These are phyloP conservation scores for Periophthalmodon schlosseri DNA, from an alignment of 2,113 vertebrate genomes.

Conservation along the genomic window DNA sequence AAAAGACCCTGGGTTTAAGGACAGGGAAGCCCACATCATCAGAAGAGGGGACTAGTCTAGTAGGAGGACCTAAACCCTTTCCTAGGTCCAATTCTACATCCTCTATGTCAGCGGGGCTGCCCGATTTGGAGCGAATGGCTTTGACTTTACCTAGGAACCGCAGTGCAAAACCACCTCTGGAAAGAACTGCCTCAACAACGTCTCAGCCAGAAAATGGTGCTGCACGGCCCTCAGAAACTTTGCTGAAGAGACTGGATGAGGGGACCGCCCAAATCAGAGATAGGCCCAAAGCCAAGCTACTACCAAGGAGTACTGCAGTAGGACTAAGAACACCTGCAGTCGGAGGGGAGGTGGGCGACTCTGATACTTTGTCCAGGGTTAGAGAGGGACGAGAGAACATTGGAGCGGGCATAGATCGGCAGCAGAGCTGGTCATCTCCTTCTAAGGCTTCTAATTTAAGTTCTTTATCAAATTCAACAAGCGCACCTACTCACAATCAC, in stretches of 20 bases:
- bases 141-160: slow-evolving; percentile 96
- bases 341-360: slow-evolving; percentile 69
- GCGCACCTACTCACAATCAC: slow-evolving; percentile 87
- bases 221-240: slow-evolving; percentile 75
- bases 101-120: slow-evolving; percentile 95
- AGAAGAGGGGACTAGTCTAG: slow-evolving; percentile 78
- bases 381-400: slow-evolving; percentile 75
- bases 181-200: slow-evolving; percentile 89
- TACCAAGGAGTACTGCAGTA: slow-evolving; percentile 80
- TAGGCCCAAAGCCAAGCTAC: slow-evolving; percentile 92
- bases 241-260: slow-evolving; percentile 87
- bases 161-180: slow-evolving; percentile 90
- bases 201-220: slow-evolving; percentile 91
- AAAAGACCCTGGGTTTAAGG: slow-evolving; percentile 94
- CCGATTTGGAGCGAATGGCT: slow-evolving; percentile 96
- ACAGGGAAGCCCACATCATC: slow-evolving; percentile 85
- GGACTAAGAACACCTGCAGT: slow-evolving; percentile 75
- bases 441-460: slow-evolving; percentile 79
- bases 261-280: slow-evolving; percentile 87
- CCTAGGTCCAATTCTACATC: slow-evolving; percentile 98
- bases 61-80: slow-evolving; percentile 86
- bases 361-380: slow-evolving; percentile 69
- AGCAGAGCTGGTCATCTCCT: slow-evolving; percentile 86
- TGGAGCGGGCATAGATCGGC: slow-evolving; percentile 80
- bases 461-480: slow-evolving; percentile 72